Conservation (phyloP, 2,888 invertebrate species). For the Polydrusus tereticollis region DNA sequence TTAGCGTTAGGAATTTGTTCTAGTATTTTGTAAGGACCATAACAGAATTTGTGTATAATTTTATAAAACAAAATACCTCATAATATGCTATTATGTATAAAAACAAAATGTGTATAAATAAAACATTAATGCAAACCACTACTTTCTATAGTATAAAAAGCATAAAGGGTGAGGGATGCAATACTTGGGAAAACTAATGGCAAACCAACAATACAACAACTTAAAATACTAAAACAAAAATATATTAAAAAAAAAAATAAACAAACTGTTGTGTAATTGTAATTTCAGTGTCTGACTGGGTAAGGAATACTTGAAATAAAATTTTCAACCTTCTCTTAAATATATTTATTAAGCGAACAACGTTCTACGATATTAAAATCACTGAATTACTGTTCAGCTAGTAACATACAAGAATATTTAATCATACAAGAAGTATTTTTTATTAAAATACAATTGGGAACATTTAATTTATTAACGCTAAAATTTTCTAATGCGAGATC, state of each 20-base stretch:
- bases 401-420: conserved; percentile 49
- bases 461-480: background rate
- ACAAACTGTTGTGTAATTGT: conserved; percentile 7
- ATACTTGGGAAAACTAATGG: conserved; percentile 62
- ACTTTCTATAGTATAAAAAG: conserved; percentile 28
- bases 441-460: conserved; percentile 4
- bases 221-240: conserved; percentile 54
- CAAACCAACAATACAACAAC: conserved; percentile 64
- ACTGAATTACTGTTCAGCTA: background rate
- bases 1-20: too few relatives aligned
- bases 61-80: too few relatives aligned
- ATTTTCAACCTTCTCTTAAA: conserved; percentile 41
- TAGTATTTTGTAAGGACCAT: too few relatives aligned
- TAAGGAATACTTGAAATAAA: conserved; percentile 36
- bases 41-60: too few relatives aligned
- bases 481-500: conserved; percentile 16
- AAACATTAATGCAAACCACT: conserved; percentile 10
- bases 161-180: conserved; percentile 41
- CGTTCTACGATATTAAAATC: background rate
- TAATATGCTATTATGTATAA: too few relatives aligned
- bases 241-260: conserved; percentile 34
- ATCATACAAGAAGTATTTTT: conserved; percentile 41
- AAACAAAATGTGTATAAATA: too few relatives aligned
- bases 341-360: conserved; percentile 23
- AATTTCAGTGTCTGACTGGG: background rate